Evolutionary conservation across 1,140 invertebrate genomes (phyloP).

Genomic region (Drosophila burlai): DNA sequence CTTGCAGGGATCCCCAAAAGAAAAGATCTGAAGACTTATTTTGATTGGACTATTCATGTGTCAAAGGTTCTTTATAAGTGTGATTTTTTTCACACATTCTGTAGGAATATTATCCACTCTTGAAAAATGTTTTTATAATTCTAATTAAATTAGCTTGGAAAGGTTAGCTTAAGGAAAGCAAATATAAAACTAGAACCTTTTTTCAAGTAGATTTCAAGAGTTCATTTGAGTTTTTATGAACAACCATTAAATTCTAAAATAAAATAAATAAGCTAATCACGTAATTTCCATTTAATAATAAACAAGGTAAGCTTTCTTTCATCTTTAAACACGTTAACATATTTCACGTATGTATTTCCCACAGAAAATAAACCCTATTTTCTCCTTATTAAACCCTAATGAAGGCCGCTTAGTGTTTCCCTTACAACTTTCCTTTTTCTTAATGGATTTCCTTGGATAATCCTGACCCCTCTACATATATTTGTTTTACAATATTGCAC

Average conservation of each 20-base stretch:
- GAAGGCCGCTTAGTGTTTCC: constrained; percentile 29
- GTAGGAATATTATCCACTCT: background rate
- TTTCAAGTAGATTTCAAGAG: no score
- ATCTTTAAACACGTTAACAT: background rate
- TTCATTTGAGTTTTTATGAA: no score
- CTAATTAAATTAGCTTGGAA: background rate
- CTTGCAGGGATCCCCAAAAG: constrained; percentile 15
- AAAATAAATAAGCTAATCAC: background rate
- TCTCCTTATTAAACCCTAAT: constrained; percentile 26
- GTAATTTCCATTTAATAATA: background rate
- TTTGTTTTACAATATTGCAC: constrained; percentile 41
- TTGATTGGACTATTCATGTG: constrained; percentile 40
- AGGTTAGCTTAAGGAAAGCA: background rate
- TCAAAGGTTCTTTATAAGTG: constrained; percentile 14
- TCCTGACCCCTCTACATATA: constrained; percentile 24
- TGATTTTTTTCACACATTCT: constrained; percentile 4
- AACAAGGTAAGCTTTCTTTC: background rate
- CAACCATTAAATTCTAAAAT: no score
- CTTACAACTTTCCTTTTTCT: constrained; percentile 39
- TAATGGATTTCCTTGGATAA: constrained; percentile 38
- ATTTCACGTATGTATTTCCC: constrained; percentile 11
- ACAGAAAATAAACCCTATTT: constrained; percentile 1
- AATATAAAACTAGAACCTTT: background rate
- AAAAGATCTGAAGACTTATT: constrained; percentile 33
- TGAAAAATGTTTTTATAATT: background rate